These are phyloP conservation scores for cattle (Bos taurus) DNA, from an alignment of 2,113 vertebrate species.

Conservation along the genomic window ARS-UCD2.0 NC_037349.1:53558001-53558500, in stretches of 20 bases:
- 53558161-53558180: not conserved
- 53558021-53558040: not conserved
- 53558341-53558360: not conserved
- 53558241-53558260: not conserved
- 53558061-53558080: not conserved
- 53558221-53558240: not conserved
- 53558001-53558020: not conserved
- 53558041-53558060: not conserved
- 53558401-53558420: not conserved
- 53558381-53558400: not conserved
- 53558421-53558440: not conserved
- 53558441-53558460: not conserved
- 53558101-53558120: not conserved
- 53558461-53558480: not conserved
- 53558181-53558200: not conserved
- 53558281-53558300: fast-evolving
- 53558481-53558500: not conserved
- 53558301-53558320: fast-evolving
- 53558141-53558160: not conserved
- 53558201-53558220: not conserved
- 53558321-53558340: not conserved
- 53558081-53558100: not conserved
- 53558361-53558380: not conserved
- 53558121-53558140: not conserved
- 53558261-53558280: not conserved